Evolutionary conservation across 1,140 invertebrate genomes (phyloP), one percentile per base, ranked within the genome.

Genomic region (Eufriesea mexicana): DNA sequence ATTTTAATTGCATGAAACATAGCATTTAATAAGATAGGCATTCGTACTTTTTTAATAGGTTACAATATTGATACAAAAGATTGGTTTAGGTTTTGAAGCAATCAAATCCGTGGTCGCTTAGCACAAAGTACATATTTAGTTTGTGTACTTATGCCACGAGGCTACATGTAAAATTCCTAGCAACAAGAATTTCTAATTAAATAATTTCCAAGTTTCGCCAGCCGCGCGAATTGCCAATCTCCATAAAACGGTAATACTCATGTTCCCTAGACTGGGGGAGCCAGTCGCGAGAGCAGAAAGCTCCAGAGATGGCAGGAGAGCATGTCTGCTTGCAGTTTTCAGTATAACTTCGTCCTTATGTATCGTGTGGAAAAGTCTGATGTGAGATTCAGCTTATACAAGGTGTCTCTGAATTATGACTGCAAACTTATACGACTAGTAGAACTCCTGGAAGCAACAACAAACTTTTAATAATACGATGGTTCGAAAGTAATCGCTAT

Each of bases 131-230:
- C 74, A 49, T n/a, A 55, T 83, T 71, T 64, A 77, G n/a, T 45
- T 71, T 35, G n/a, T n/a, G 49, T 54, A 28, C 12, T 61, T 23
- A 45, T 16, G 54, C 25, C 51, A 2, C 16, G 16, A 28, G 5
- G 47, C 12, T 6, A 8, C 62, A 7, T 49, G 47, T 71, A 78
- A 78, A 78, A 49, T 78, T 62, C 47, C 74, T 18, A 12, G 51
- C n/a, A 67, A 83, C 71, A 79, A 86, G 79, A 74, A 64, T 84
- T 81, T 86, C 73, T 87, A 81, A 78, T 84, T 74, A 82, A 61
- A 25, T 78, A 47, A 77, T 81, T 81, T 84, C 45, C 10, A 81
- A 84, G 57, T 76, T 71, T 67, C 45, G 16, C 8, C n/a, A 7
- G 2, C 54, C 51, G 59, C 55, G 59, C 55, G 72, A 28, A 87